Base-by-base conservation (phyloP, 53 echinoderm and acorn worm species). In the Holothuria scabra region DNA sequence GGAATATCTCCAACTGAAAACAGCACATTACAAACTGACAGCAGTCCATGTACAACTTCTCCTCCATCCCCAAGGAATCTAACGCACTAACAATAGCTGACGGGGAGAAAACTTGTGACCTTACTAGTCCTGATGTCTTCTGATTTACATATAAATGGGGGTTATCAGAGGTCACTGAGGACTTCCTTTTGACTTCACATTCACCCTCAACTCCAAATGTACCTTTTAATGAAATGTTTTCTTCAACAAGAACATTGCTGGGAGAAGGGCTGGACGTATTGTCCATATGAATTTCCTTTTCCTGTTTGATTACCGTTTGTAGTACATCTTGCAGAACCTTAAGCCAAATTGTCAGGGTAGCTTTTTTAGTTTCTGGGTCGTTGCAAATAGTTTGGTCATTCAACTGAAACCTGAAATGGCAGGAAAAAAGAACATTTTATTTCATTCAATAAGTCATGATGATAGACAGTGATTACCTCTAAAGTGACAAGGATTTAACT, bases 331-430 rank as follows among this genome's bases (percentile, higher is more conserved):
- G 72, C n/a, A 91, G 85, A 10, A 81, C 85, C 18, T 52, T 30
- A 16, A 91, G 71, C 91, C 91, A 91, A 26, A 81, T 74, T 24
- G 80, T 65, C 25, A 91, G 55, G 60, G 88, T 57, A 4, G 68
- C 75, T 24, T 57, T 67, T n/a, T 69, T 41, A 5, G 46, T 44
- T 5, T 75, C 30, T 35, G 62, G 31, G 64, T 81, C 86, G 30
- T 82, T n/a, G 18, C 74, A 65, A 74, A 90, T 10, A 7, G 71
- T 30, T 33, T 70, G 85, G 34, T 90, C 86, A 65, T 83, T 58
- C 25, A 90, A 56, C 11, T 63, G 80, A 35, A 71, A 37, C 58
- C 89, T 89, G 65, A 21, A 56, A 48, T 37, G n/a, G 18, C 31
- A 79, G 66, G 44, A 60, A 70, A 33, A 72, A 35, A n/a, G n/a